phyloP scores from a whole-genome alignment of 1,140 invertebrate genomes.

The Oryctes rhinoceros region DNA sequence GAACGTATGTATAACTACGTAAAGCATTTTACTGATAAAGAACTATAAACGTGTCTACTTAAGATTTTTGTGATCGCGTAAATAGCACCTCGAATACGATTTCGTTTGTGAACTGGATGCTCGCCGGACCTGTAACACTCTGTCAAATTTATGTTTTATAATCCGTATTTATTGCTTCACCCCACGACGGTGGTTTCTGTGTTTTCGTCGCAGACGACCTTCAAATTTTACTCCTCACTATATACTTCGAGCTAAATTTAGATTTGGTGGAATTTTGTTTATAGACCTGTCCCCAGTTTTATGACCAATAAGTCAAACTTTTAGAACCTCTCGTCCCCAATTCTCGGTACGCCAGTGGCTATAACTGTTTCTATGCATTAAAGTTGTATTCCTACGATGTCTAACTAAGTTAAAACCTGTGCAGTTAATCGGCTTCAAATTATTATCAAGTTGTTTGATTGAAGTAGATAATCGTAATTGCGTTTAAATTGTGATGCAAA shows the following conservation, averaged over 20 bases:
- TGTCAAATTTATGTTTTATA: constrained; percentile 48
- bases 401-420: too few relatives aligned
- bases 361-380: constrained; percentile 21
- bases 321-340: constrained; percentile 23
- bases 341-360: constrained; percentile 11
- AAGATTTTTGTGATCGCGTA: neutral
- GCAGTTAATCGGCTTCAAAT: too few relatives aligned
- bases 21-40: neutral
- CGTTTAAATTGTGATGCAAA: too few relatives aligned
- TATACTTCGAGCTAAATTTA: constrained; percentile 41
- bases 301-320: constrained; percentile 35
- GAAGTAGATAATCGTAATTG: too few relatives aligned
- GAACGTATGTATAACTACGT: neutral
- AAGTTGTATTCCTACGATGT: neutral
- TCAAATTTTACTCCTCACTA: constrained; percentile 6
- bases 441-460: too few relatives aligned
- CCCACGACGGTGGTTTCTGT: constrained; percentile 37
- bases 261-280: constrained; percentile 44
- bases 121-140: constrained; percentile 12
- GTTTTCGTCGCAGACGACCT: constrained; percentile 38
- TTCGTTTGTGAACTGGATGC: constrained; percentile 1
- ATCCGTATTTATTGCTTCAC: constrained; percentile 45
- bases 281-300: constrained; percentile 32
- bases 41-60: constrained; percentile 1
- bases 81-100: neutral